Evolutionary conservation across 2,888 invertebrate genomes (phyloP), one percentile per base, ranked within the genome.

Genomic region (Hirtodrosophila alboralis): DNA sequence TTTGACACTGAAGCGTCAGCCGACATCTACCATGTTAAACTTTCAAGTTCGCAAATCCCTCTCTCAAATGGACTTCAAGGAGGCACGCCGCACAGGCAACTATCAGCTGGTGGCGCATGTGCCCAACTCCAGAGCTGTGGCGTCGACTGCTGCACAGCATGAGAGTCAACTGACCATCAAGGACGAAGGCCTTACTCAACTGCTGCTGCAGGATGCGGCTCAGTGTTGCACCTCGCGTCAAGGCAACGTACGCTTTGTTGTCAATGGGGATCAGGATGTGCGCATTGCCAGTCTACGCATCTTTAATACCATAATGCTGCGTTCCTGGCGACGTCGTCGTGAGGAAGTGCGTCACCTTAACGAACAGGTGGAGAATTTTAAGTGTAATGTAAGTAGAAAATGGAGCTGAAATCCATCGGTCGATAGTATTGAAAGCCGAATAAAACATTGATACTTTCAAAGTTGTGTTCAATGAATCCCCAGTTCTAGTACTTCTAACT

Each of bases 251-350:
- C 73, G 60, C 1, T 74, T 61, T 43, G 64, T 62, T 8, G 57
- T 81, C 18, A 63, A 64, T 1, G 61, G 40, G 1, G 65, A 71
- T 4, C 80, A 84, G 49, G 83, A 85, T 45, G 52, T 84, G 4
- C 87, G 84, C 31, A 54, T 84, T 8, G 90, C 90, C 16, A 87
- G 89, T 2, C 72, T 90, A 76, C 84, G 84, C 10, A 80, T 90
- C n/a, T 89, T 89, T 16, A 87, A 89, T 4, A 84, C 86, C 0
- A 86, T 90, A 8, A 89, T 90, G 87, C 10, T 90, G 47, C 89
- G 89, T 36, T 87, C 89, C 21, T 90, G 89, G 90, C 87, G 90
- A 7, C 87, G 83, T n/a, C 74, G 89, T 5, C 86, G 90, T 1
- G 87, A 87, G 26, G 88, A 90, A n/a, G 90, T 90, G 2, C 80